phyloP scores from a whole-genome alignment of 2,888 invertebrate genomes.

The Helleia helle region DNA sequence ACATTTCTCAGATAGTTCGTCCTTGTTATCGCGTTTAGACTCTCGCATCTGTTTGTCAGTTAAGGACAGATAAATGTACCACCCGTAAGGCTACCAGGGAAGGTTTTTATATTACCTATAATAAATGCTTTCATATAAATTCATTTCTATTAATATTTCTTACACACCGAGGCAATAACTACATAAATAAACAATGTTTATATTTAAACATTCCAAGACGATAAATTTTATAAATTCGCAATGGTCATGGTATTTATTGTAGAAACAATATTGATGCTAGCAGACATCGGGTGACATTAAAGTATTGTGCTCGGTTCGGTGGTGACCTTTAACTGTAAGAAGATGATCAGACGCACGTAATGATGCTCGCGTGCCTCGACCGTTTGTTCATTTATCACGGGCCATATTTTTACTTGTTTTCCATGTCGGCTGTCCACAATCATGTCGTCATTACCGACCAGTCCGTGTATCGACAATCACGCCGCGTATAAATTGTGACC shows the following conservation, averaged over 20 bases:
- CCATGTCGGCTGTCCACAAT: constrained; percentile 63
- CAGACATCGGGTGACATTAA: background rate
- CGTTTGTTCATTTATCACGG: constrained; percentile 55
- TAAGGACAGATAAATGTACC: constrained; percentile 41
- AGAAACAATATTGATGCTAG: background rate
- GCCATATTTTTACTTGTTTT: constrained; percentile 64
- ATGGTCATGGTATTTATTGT: background rate
- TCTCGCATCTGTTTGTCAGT: constrained; percentile 65
- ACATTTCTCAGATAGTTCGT: constrained; percentile 56
- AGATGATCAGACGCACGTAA: constrained; percentile 37
- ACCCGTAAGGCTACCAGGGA: constrained; percentile 45
- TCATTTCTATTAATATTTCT: background rate
- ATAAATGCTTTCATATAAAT: background rate
- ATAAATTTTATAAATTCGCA: background rate
- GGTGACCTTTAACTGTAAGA: constrained; percentile 26
- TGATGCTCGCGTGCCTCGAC: constrained; percentile 52
- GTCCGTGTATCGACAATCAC: constrained; percentile 49
- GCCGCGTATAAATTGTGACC: constrained; percentile 65
- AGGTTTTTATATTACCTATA: constrained; percentile 2
- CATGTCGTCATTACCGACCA: constrained; percentile 67
- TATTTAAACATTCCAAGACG: background rate
- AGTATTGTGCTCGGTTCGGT: constrained; percentile 1
- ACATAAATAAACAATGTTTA: background rate
- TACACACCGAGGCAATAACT: background rate
- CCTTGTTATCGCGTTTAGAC: constrained; percentile 49